These are phyloP conservation scores for Ageneiosus marmoratus DNA, from an alignment of 2,113 vertebrate genomes.

Conservation along the genomic window DNA sequence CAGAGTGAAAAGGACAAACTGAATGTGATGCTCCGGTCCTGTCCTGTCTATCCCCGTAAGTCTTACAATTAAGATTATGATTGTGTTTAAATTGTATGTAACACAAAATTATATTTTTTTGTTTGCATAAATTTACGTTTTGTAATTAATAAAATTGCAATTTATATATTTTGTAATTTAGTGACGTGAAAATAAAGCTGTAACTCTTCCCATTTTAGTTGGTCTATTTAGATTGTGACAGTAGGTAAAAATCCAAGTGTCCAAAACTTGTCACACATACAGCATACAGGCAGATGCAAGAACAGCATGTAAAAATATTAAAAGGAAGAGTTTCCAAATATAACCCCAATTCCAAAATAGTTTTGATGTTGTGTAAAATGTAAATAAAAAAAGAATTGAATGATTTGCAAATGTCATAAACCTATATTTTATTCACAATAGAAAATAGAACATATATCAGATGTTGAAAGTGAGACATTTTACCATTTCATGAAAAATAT, in stretches of 20 bases:
- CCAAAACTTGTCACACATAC: neutral
- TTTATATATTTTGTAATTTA: constrained; percentile 62
- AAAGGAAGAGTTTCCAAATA: neutral
- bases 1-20: neutral
- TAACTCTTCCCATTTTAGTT: neutral
- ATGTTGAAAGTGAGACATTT: too few relatives aligned
- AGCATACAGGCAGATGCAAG: neutral
- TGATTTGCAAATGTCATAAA: too few relatives aligned
- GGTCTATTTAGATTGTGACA: neutral
- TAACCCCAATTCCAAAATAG: too few relatives aligned
- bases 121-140: constrained; percentile 55
- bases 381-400: too few relatives aligned
- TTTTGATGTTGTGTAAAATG: too few relatives aligned
- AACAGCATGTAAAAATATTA: too few relatives aligned
- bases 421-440: too few relatives aligned
- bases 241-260: neutral
- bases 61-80: constrained; percentile 41
- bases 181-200: constrained; percentile 62
- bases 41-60: neutral
- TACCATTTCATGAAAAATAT: too few relatives aligned
- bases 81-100: constrained; percentile 53
- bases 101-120: constrained; percentile 54
- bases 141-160: constrained; percentile 60
- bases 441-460: too few relatives aligned
- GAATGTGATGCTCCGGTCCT: neutral